A percentile compares a stretch with the other conserved stretches of the same genome.
Evolutionary conservation across 2,888 invertebrate genomes (phyloP).

Genomic region (Drosophila rubida): DNA sequence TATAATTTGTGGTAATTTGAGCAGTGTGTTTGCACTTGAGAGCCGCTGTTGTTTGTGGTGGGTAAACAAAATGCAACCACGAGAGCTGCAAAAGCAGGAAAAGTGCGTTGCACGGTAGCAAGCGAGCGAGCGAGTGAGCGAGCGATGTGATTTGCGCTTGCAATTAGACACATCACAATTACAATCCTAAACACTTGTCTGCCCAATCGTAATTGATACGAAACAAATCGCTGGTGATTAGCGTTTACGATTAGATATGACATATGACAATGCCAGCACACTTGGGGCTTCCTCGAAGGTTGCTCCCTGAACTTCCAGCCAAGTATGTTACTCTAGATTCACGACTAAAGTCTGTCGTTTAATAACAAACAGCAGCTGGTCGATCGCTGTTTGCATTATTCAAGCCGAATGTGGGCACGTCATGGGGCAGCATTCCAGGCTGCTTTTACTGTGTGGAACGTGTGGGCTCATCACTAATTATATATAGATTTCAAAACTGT

Average conservation of each 20-base stretch:
- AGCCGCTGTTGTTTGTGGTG: constrained; percentile 66
- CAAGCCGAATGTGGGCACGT: constrained; percentile 45
- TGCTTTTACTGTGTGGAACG: constrained; percentile 58
- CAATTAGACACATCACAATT: constrained; percentile 47
- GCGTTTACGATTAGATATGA: constrained; percentile 24
- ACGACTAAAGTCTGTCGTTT: too few relatives aligned
- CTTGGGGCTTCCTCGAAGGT: too few relatives aligned
- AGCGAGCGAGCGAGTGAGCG: too few relatives aligned
- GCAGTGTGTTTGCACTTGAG: constrained; percentile 57
- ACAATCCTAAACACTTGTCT: constrained; percentile 29
- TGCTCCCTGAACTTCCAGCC: too few relatives aligned
- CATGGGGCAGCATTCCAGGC: constrained; percentile 61
- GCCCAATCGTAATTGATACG: constrained; percentile 35
- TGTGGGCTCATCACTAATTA: constrained; percentile 67
- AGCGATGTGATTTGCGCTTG: constrained; percentile 10
- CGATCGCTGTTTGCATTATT: constrained; percentile 8
- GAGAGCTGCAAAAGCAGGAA: constrained; percentile 24
- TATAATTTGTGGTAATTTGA: constrained; percentile 68
- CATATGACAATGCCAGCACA: neutral
- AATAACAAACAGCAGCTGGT: constrained; percentile 7
- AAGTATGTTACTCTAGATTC: too few relatives aligned
- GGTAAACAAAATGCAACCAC: constrained; percentile 62
- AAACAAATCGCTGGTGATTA: constrained; percentile 47
- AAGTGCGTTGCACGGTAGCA: constrained; percentile 51
- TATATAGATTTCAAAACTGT: constrained; percentile 31